A percentile compares a stretch with the other conserved stretches of the same genome.
These are phyloP conservation scores for Xenotilapia longispinis DNA, from an alignment of 2,113 vertebrate species.

Conservation along the genomic window DNA sequence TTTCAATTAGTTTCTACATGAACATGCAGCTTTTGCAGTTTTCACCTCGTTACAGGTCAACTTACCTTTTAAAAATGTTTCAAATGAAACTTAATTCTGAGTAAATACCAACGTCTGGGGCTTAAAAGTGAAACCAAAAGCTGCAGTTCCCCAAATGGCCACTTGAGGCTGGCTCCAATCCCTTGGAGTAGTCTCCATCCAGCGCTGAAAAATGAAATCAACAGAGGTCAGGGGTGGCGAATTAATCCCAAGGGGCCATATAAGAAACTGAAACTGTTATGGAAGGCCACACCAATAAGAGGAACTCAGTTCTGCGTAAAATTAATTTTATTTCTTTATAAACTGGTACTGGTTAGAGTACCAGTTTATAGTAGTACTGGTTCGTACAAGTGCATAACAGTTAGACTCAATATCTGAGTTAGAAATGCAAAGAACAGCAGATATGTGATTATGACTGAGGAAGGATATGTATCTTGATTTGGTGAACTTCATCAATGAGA, in stretches of 20 bases:
- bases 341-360: not conserved
- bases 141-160: not conserved
- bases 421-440: not conserved
- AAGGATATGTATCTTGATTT: not conserved
- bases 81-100: not conserved
- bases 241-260: not conserved
- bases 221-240: not conserved
- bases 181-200: not conserved
- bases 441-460: not conserved
- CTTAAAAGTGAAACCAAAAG: not conserved
- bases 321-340: not conserved
- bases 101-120: accelerated
- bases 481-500: not conserved
- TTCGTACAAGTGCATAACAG: not conserved
- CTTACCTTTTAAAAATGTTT: not conserved
- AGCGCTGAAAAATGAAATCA: not conserved
- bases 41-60: not conserved
- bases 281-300: not conserved
- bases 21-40: not conserved
- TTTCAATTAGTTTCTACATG: not conserved
- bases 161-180: not conserved
- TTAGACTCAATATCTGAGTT: not conserved
- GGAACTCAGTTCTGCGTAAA: not conserved
- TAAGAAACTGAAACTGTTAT: not conserved
- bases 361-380: not conserved